Conservation (phyloP, 2,797 vertebrate genomes). For the Phaenicophaeus curvirostris region DNA sequence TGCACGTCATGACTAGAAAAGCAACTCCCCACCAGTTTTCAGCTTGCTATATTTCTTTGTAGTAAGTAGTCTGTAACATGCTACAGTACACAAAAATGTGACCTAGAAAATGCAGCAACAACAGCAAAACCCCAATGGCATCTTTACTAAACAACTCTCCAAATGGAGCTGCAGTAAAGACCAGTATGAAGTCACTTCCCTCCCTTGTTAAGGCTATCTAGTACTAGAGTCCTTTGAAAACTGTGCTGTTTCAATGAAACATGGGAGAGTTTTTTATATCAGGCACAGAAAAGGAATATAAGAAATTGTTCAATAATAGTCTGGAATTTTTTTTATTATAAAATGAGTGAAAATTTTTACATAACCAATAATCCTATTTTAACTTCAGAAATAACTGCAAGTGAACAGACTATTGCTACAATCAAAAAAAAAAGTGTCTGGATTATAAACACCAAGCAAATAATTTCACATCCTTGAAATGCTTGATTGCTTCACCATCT, state of each 20-base stretch:
- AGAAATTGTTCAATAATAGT: not conserved
- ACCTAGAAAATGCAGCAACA: not conserved
- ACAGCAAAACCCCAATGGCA: not conserved
- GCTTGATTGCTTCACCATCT: not conserved
- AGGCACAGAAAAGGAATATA: not conserved
- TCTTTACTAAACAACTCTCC: not conserved
- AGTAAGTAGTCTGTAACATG: not conserved
- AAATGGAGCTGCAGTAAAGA: not conserved
- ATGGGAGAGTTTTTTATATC: not conserved
- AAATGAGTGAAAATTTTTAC: not conserved
- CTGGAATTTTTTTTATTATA: not conserved
- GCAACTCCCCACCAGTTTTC: not conserved
- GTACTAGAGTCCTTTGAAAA: not conserved
- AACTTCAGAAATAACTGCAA: not conserved
- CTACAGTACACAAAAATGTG: rapidly evolving
- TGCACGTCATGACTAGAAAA: not conserved
- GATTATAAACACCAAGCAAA: not conserved
- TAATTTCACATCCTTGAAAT: not conserved
- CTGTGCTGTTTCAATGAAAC: not conserved
- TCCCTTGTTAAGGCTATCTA: not conserved
- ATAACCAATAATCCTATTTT: not conserved
- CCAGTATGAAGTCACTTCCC: not conserved
- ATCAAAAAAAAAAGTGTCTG: not conserved
- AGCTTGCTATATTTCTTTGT: not conserved
- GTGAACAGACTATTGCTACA: not conserved